phyloP scores from a whole-genome alignment of 2,113 vertebrate genomes.

The Porphyrio hochstetteri region DNA sequence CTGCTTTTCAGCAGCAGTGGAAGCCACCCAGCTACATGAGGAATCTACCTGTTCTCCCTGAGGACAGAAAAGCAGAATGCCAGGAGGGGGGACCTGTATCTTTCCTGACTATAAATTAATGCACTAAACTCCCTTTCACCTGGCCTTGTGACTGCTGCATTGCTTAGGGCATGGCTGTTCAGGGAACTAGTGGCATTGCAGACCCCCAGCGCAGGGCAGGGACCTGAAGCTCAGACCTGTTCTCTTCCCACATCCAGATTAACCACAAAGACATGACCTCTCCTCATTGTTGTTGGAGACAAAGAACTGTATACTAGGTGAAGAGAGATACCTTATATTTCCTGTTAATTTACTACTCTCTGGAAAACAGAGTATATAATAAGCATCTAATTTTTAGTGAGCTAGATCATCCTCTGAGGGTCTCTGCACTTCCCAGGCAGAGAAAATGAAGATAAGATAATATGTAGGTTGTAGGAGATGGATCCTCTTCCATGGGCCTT shows the following conservation, averaged over 20 bases:
- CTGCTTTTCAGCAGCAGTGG: neutral
- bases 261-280: neutral
- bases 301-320: neutral
- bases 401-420: neutral
- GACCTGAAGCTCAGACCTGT: neutral
- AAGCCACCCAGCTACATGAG: neutral
- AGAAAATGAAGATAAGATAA: neutral
- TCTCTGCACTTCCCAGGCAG: neutral
- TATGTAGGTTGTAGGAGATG: neutral
- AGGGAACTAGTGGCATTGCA: neutral
- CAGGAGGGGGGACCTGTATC: accelerated
- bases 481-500: neutral
- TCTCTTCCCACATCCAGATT: neutral
- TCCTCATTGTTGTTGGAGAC: neutral
- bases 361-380: neutral
- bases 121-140: neutral
- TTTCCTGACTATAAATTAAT: neutral
- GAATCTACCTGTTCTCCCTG: neutral
- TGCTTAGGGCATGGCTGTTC: neutral
- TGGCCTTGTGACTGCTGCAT: neutral
- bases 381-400: neutral
- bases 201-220: neutral
- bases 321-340: neutral
- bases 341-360: neutral
- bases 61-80: neutral